A percentile compares a stretch with the other conserved stretches of the same genome.
Evolutionary conservation across 2,888 invertebrate species (phyloP).

Genomic region (Dusona sp.): DNA sequence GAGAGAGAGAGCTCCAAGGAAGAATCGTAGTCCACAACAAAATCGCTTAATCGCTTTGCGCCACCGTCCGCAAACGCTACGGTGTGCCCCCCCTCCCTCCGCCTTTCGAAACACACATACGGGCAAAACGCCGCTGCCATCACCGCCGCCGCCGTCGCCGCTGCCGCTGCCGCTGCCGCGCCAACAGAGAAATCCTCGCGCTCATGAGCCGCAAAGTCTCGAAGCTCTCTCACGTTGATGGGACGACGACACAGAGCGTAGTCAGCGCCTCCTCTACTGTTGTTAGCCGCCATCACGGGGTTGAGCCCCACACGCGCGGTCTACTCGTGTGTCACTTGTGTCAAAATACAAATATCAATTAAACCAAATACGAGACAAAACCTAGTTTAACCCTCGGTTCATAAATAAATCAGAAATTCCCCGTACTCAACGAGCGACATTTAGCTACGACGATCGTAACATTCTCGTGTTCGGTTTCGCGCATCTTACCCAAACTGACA

Average conservation of each 20-base stretch:
- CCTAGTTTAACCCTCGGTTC: background rate
- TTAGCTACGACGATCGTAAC: background rate
- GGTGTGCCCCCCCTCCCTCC: conserved; percentile 41
- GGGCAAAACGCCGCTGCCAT: conserved; percentile 50
- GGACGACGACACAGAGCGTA: conserved; percentile 67
- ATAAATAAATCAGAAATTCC: background rate
- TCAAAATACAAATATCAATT: conserved; percentile 41
- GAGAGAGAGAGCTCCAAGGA: conserved; percentile 74
- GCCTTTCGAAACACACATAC: conserved; percentile 54
- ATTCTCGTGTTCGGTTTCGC: background rate
- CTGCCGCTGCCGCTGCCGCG: conserved; percentile 45
- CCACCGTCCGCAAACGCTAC: conserved; percentile 81
- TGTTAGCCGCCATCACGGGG: conserved; percentile 69
- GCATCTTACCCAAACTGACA: conserved; percentile 15
- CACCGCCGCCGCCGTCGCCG: conserved; percentile 35
- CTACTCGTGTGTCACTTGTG: conserved; percentile 66
- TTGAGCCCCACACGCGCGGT: conserved; percentile 68
- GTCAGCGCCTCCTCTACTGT: conserved; percentile 76
- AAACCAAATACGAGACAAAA: background rate
- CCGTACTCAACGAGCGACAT: background rate
- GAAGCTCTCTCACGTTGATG: conserved; percentile 54
- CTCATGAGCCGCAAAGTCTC: conserved; percentile 48
- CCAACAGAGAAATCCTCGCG: conserved; percentile 39
- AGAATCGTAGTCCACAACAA: conserved; percentile 85
- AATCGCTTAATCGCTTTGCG: conserved; percentile 85